Base-by-base conservation (phyloP, 2,113 vertebrate species). In the Variabilichromis moorii region DNA sequence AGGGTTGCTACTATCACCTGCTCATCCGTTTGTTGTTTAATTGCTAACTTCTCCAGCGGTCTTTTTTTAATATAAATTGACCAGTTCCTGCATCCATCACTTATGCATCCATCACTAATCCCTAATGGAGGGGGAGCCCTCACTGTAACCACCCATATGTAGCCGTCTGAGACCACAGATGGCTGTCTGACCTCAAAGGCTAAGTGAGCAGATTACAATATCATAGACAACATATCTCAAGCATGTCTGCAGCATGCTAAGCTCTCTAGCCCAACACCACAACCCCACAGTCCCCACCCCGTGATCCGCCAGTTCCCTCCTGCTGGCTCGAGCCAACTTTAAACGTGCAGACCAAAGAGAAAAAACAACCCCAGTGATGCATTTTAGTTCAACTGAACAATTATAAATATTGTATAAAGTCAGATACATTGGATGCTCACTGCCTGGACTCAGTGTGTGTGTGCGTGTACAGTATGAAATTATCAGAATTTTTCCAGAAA, bases 131-230 rank as follows among this genome's bases (percentile, higher is more conserved):
- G 31, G 14, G 42, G 26, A 45, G 11, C 63, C 51, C 16, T 42
- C 51, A 7, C 17, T 57, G 17, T 31, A 7, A 54, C 7, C 53
- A 7, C 10, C 24, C 40, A 26, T 61, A 66, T n/a, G 84, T 53
- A 42, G 90, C 86, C 83, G 87, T 93, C 91, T 93, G 83, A 42
- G 85, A 61, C 79, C 86, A 89, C 91, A 94, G 94, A 93, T 92
- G 94, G 92, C 73, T 10, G 89, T 83, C 89, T 93, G 91, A 90
- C 91, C 84, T 85, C 68, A 51, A 9, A 16, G 73, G 31, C 88
- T 83, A 63, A 80, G 50, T 59, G 91, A 91, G 81, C 89, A 92
- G 89, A 94, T 93, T 91, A 92, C 8, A 2, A 53, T n/a, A 84
- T 88, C 55, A 82, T 83, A 11, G 33, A 61, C 89, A 87, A 80